Percentiles rank a stretch among this genome's conserved stretches.
phyloP scores from a whole-genome alignment of 2,113 vertebrate species.

The Ochotona curzoniae region DNA sequence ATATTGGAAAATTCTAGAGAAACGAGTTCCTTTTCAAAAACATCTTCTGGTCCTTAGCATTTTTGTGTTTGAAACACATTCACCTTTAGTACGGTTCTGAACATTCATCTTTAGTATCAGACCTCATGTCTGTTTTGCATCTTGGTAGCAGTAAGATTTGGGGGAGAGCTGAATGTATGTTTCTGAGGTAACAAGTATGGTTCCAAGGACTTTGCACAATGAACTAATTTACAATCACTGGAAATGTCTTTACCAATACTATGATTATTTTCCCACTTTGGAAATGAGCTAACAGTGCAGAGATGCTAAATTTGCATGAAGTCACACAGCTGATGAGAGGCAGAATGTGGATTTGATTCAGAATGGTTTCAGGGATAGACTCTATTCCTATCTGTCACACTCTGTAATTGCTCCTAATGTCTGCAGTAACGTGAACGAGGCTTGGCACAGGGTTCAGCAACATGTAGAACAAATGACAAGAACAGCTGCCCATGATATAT shows the following conservation, averaged over 20 bases:
- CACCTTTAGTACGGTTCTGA: neutral
- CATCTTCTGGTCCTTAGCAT: neutral
- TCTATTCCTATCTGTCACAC: neutral
- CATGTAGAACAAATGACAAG: slow-evolving; percentile 28
- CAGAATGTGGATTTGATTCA: neutral
- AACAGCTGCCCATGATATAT: slow-evolving; percentile 69
- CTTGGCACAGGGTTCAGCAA: slow-evolving; percentile 11
- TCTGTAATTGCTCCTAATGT: neutral
- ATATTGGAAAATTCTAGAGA: neutral
- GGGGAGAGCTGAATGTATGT: neutral
- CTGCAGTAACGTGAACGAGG: neutral
- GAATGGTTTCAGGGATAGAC: neutral
- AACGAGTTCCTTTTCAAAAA: neutral
- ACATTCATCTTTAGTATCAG: neutral
- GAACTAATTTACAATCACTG: neutral
- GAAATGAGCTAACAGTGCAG: neutral
- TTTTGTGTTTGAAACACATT: neutral
- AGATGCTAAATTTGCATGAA: neutral
- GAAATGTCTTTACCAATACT: neutral
- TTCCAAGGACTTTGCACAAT: neutral
- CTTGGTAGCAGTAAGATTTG: neutral
- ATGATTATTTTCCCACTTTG: neutral
- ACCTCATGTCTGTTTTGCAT: accelerated
- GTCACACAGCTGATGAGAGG: neutral
- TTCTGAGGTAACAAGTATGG: neutral